Base-by-base conservation (phyloP, 2,797 vertebrate genomes). In the Odontamblyopus lacepedii region DNA sequence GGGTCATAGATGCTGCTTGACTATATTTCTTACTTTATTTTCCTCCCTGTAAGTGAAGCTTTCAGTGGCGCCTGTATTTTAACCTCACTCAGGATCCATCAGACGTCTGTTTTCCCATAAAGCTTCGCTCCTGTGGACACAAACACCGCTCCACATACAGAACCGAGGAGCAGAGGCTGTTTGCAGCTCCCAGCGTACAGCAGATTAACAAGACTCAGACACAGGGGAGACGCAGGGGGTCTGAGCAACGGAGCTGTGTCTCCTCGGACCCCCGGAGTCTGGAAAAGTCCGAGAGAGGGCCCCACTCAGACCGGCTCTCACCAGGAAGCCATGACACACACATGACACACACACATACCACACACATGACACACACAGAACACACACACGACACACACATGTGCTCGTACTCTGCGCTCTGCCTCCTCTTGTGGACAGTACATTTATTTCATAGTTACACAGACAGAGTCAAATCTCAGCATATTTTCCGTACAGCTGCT, bases 401-500 rank as follows among this genome's bases (percentile, higher is more conserved):
- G 23, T 23, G 23, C 23, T 23, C 23, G 26, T 68, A 0, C 38
- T 29, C 61, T 74, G 41, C 53, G 9, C 69, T 48, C 44, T 64
- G 69, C 64, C 72, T 76, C 80, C 73, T 78, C 87, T 76, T 77
- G 78, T 83, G 76, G 74, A 70, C 62, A 88, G 82, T 78, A 72
- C 71, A 88, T 88, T 85, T 63, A 32, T 66, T 71, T 70, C 70
- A 74, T 71, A 83, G 85, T 56, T 78, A 29, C 85, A 32, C 83
- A 83, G 79, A 85, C 77, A 83, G 74, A 35, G 81, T 38, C 62
- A 8, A 62, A 32, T 76, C 73, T 75, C 79, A 63, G 80, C 84
- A 75, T 79, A 85, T 81, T 81, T 76, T 62, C 13, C 15, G 67
- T 85, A 90, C 87, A 90, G 85, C 85, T 88, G 89, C 8, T 56